These are phyloP conservation scores for Hydrotaea diabolus DNA, from an alignment of 2,888 invertebrate genomes.

Conservation along the genomic window DNA sequence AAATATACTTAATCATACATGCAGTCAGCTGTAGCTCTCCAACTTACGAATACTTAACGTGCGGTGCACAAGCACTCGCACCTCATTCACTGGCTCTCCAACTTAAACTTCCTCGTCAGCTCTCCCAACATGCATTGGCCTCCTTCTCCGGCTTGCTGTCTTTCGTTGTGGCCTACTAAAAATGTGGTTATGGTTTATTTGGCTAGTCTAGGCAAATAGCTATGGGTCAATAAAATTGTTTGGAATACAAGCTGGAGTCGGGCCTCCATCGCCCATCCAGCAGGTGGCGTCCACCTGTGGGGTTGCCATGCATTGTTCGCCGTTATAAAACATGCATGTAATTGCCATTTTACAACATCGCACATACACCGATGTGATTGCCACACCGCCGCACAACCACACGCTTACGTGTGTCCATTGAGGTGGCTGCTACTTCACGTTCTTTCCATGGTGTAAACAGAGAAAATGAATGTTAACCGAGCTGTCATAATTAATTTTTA, in stretches of 20 bases:
- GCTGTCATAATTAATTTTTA: conserved; percentile 69
- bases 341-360: conserved; percentile 50
- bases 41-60: background rate
- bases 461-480: conserved; percentile 60
- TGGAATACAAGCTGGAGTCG: background rate
- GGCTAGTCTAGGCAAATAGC: conserved; percentile 48
- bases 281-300: conserved; percentile 1
- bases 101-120: conserved; percentile 22
- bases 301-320: conserved; percentile 31
- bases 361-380: background rate
- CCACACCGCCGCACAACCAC: conserved; percentile 9
- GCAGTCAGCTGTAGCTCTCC: conserved; percentile 6
- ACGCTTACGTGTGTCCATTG: conserved; percentile 10
- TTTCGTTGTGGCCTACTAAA: conserved; percentile 53
- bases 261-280: background rate
- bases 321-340: conserved; percentile 58
- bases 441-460: conserved; percentile 33
- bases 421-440: background rate
- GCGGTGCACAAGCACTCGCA: background rate
- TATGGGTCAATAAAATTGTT: conserved; percentile 24
- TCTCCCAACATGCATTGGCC: background rate
- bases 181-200: conserved; percentile 35
- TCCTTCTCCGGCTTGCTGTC: background rate
- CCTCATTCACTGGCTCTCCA: background rate
- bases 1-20: conserved; percentile 47